Evolutionary conservation across 2,888 invertebrate genomes (phyloP).

Genomic region (Pandemis heparana): DNA sequence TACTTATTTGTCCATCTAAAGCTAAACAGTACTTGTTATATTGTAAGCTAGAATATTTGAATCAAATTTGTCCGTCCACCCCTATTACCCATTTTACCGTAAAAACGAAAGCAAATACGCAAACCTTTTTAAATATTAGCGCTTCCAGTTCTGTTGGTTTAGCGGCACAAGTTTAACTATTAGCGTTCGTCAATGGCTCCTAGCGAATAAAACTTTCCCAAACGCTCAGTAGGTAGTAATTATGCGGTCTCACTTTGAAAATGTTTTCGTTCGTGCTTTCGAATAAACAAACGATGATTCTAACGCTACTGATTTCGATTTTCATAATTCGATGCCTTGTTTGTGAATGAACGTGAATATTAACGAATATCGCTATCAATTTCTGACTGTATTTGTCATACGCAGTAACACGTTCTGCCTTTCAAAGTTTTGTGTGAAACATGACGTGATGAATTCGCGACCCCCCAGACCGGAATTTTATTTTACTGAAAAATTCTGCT

Average conservation of each 20-base stretch:
- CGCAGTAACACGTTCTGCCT: not conserved
- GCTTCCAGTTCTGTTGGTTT: slow-evolving; percentile 24
- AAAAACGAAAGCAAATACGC: slow-evolving; percentile 22
- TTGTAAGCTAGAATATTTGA: not conserved
- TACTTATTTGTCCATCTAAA: too few relatives aligned
- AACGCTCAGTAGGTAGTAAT: slow-evolving; percentile 31
- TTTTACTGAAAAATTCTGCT: not conserved
- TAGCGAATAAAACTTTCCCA: slow-evolving; percentile 41
- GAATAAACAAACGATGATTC: slow-evolving; percentile 2
- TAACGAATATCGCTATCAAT: not conserved
- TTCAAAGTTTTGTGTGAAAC: not conserved
- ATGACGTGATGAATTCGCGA: not conserved
- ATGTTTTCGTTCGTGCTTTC: slow-evolving; percentile 9
- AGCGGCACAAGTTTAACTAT: slow-evolving; percentile 37
- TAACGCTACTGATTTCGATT: slow-evolving; percentile 8
- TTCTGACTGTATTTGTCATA: not conserved
- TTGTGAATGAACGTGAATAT: not conserved
- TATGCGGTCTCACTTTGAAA: slow-evolving; percentile 34
- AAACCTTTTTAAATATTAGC: slow-evolving; percentile 14
- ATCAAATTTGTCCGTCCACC: not conserved
- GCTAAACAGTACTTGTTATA: too few relatives aligned
- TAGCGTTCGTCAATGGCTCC: slow-evolving; percentile 42
- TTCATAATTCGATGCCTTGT: not conserved
- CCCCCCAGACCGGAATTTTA: not conserved
- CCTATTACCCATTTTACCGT: not conserved